These are phyloP conservation scores for Euclidia mi DNA, from an alignment of 2,888 invertebrate genomes.

Conservation along the genomic window DNA sequence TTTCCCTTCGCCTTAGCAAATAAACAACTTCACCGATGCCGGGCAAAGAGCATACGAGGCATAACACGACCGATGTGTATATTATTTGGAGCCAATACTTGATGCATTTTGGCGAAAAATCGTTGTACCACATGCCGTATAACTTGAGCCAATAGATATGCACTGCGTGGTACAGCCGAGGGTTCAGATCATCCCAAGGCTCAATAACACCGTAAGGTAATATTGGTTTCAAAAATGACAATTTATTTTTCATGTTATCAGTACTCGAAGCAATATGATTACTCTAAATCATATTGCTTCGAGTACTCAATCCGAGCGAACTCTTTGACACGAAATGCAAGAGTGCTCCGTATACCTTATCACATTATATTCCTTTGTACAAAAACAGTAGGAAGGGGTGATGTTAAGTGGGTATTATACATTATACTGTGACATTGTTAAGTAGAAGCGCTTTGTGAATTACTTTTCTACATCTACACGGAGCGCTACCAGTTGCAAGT, in stretches of 20 bases:
- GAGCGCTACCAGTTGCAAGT: background rate
- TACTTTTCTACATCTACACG: slow-evolving; percentile 12
- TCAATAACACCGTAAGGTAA: slow-evolving; percentile 81
- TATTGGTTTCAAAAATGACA: slow-evolving; percentile 63
- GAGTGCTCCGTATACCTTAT: slow-evolving; percentile 72
- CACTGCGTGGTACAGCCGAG: slow-evolving; percentile 80
- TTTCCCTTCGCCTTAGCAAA: slow-evolving; percentile 91
- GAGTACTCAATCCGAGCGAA: slow-evolving; percentile 52
- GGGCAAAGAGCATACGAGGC: slow-evolving; percentile 85
- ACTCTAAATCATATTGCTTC: slow-evolving; percentile 66
- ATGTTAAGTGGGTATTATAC: slow-evolving; percentile 75
- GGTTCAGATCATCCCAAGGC: slow-evolving; percentile 81
- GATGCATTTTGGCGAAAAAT: slow-evolving; percentile 65
- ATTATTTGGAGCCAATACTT: slow-evolving; percentile 77
- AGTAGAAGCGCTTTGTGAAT: slow-evolving; percentile 62
- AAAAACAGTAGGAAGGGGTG: slow-evolving; percentile 66
- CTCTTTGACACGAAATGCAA: slow-evolving; percentile 67
- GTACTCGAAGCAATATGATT: no score
- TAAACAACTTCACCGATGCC: slow-evolving; percentile 91
- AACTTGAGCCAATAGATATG: slow-evolving; percentile 88
- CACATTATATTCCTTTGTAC: slow-evolving; percentile 65
- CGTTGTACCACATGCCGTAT: slow-evolving; percentile 87
- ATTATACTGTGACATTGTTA: slow-evolving; percentile 76
- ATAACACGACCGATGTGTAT: slow-evolving; percentile 78
- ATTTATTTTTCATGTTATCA: slow-evolving; percentile 68